Conservation (phyloP, 2,113 vertebrate species). For the Orthonyx spaldingii region DNA sequence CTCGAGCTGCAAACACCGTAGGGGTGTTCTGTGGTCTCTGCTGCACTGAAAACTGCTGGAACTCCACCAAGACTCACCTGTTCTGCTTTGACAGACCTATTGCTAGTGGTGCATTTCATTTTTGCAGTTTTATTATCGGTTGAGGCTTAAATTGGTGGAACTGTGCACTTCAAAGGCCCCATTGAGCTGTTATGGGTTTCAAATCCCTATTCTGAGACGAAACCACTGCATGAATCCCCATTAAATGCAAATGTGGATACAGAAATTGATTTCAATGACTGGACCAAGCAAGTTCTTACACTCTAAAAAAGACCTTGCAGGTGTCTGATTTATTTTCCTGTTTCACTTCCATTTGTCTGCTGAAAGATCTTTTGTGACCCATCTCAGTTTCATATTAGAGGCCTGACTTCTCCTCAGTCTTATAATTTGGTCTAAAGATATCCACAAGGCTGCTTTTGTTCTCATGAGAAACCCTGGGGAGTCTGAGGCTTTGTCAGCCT, state of each 20-base stretch:
- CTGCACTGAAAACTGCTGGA: background rate
- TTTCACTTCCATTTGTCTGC: background rate
- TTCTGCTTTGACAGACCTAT: background rate
- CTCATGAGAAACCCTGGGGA: background rate
- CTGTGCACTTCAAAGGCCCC: background rate
- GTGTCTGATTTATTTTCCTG: background rate
- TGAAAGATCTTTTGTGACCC: background rate
- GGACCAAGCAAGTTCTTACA: background rate
- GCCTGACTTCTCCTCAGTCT: background rate
- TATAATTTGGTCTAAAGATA: background rate
- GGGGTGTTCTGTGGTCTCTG: background rate
- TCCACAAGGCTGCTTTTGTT: background rate
- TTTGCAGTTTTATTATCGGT: background rate
- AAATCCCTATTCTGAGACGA: background rate
- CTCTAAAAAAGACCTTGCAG: background rate
- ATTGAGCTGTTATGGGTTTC: rapidly evolving
- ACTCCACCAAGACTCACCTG: rapidly evolving
- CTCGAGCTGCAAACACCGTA: background rate
- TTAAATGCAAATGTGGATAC: background rate
- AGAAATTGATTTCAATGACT: background rate
- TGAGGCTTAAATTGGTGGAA: background rate
- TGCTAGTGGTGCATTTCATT: background rate
- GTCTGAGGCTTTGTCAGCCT: background rate
- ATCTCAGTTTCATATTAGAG: background rate
- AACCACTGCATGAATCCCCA: background rate